A percentile compares a stretch with the other conserved stretches of the same genome.
These are phyloP conservation scores for Drosophila sp. DNA, from an alignment of 1,140 invertebrate species.

Conservation along the genomic window DNA sequence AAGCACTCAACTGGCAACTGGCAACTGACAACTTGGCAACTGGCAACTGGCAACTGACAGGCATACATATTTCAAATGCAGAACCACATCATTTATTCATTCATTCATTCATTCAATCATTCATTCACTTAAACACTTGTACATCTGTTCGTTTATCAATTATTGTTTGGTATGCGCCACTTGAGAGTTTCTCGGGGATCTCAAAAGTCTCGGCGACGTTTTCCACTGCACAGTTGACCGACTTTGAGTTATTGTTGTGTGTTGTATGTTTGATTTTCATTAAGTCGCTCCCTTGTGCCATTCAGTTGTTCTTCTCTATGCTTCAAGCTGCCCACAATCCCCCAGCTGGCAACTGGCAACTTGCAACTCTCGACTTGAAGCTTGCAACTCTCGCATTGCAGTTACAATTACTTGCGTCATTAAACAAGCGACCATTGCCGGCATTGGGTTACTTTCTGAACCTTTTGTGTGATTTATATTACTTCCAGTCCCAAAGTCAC, in stretches of 20 bases:
- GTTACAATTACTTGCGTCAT: slow-evolving; percentile 80
- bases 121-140: slow-evolving; percentile 72
- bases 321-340: slow-evolving; percentile 24
- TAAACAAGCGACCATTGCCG: slow-evolving; percentile 64
- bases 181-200: slow-evolving; percentile 35
- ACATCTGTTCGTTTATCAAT: slow-evolving; percentile 83
- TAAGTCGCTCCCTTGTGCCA: slow-evolving; percentile 64
- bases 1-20: slow-evolving; percentile 13
- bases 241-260: slow-evolving; percentile 74
- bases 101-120: slow-evolving; percentile 60
- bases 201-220: slow-evolving; percentile 47
- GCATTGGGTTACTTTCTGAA: slow-evolving; percentile 65
- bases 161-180: slow-evolving; percentile 67
- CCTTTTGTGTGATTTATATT: slow-evolving; percentile 82
- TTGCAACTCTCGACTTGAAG: slow-evolving; percentile 20
- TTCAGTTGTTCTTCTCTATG: slow-evolving; percentile 26
- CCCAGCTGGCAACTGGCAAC: slow-evolving; percentile 28
- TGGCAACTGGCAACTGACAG: slow-evolving; percentile 7
- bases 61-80: slow-evolving; percentile 27
- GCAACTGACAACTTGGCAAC: slow-evolving; percentile 5
- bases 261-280: slow-evolving; percentile 77
- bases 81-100: slow-evolving; percentile 41
- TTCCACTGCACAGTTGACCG: slow-evolving; percentile 76
- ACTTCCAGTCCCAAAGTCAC: slow-evolving; percentile 66
- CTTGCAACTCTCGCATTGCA: slow-evolving; percentile 35